These are phyloP conservation scores for Nothocercus nigrocapillus DNA, from an alignment of 2,113 vertebrate genomes.

Conservation along the genomic window DNA sequence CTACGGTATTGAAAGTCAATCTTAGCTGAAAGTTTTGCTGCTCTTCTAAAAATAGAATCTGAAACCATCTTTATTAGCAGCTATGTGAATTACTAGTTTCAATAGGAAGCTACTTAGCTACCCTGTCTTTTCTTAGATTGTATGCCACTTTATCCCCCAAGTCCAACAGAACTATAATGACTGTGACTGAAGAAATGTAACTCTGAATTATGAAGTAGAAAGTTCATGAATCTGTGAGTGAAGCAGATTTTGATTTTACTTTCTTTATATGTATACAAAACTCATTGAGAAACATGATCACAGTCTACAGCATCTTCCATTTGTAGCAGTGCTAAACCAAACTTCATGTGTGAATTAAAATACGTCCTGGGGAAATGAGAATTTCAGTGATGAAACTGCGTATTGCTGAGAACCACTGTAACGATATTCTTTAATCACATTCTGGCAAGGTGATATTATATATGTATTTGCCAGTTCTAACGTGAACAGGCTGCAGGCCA, in stretches of 20 bases:
- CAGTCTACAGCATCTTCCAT: neutral
- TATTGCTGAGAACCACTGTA: neutral
- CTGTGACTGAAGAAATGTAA: neutral
- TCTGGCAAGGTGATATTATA: neutral
- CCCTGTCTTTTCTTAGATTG: neutral
- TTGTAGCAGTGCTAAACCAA: neutral
- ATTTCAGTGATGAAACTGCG: neutral
- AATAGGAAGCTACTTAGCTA: neutral
- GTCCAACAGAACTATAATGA: neutral
- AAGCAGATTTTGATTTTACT: neutral
- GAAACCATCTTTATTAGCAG: neutral
- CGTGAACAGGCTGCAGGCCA: neutral
- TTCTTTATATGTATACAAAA: neutral
- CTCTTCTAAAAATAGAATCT: slow-evolving; percentile 29
- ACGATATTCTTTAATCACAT: neutral
- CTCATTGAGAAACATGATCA: neutral
- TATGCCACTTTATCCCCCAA: neutral
- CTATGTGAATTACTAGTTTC: neutral
- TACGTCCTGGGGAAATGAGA: neutral
- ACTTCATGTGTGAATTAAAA: neutral
- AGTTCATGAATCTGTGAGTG: neutral
- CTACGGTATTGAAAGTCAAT: neutral
- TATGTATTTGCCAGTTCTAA: neutral
- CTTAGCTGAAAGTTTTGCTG: neutral
- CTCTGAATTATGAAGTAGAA: neutral